A percentile compares a stretch with the other conserved stretches of the same genome.
These are phyloP conservation scores for Anoplopoma fimbria DNA, from an alignment of 2,113 vertebrate species.

Conservation along the genomic window DNA sequence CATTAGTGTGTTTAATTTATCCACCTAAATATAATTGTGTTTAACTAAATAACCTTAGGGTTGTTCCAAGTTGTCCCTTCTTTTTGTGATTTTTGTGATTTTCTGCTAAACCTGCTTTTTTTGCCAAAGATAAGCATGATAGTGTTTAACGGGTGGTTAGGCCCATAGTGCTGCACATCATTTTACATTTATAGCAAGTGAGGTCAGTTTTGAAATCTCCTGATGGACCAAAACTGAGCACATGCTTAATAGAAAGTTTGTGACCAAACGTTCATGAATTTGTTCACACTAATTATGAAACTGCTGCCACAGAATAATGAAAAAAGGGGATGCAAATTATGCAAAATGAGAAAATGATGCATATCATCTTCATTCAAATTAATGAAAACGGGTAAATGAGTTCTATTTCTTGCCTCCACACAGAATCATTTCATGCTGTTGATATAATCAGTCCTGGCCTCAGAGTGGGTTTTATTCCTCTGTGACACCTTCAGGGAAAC, in stretches of 20 bases:
- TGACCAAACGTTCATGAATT: slow-evolving; percentile 17
- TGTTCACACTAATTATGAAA: slow-evolving; percentile 37
- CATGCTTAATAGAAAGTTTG: slow-evolving; percentile 35
- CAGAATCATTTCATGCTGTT: slow-evolving; percentile 52
- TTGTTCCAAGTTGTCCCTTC: not conserved
- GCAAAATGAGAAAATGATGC: slow-evolving; percentile 66
- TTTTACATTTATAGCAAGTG: slow-evolving; percentile 18
- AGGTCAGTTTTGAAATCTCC: slow-evolving; percentile 34
- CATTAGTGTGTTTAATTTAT: not conserved
- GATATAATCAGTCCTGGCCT: slow-evolving; percentile 62
- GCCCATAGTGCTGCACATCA: not conserved
- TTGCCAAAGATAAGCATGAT: not conserved
- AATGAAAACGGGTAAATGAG: slow-evolving; percentile 61
- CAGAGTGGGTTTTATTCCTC: slow-evolving; percentile 57
- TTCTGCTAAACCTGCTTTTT: not conserved
- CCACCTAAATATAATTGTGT: slow-evolving; percentile 6
- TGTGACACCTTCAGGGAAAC: slow-evolving; percentile 65
- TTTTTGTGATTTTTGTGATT: not conserved
- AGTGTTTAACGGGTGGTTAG: slow-evolving; percentile 1
- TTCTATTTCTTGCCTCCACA: slow-evolving; percentile 63
- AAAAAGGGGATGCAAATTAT: slow-evolving; percentile 48
- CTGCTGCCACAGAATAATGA: slow-evolving; percentile 39
- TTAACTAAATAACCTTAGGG: not conserved
- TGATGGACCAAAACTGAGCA: slow-evolving; percentile 20
- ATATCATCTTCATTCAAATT: slow-evolving; percentile 61